Percentiles rank a stretch among this genome's conserved stretches.
phyloP scores from a whole-genome alignment of 2,888 invertebrate species.

The Ariolimax columbianus region DNA sequence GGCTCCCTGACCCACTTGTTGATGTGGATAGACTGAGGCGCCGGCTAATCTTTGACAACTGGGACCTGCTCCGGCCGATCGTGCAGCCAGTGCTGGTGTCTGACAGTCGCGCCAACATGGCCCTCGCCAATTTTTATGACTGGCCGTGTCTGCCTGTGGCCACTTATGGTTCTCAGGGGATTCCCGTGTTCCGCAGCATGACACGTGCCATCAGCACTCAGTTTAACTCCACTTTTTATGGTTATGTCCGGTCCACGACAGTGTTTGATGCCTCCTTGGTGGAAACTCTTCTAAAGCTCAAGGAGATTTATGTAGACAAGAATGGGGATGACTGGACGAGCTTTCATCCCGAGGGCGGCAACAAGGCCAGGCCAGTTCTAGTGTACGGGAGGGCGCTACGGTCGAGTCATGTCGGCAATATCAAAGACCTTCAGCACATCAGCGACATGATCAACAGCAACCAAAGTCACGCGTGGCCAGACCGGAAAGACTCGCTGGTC shows the following conservation, averaged over 20 bases:
- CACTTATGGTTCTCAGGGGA: neutral
- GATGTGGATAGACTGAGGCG: conserved; percentile 14
- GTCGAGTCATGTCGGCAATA: neutral
- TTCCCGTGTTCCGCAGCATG: conserved; percentile 41
- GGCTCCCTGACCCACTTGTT: conserved; percentile 34
- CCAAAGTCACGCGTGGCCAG: neutral
- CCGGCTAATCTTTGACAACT: conserved; percentile 24
- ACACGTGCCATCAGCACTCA: neutral
- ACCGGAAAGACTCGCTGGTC: conserved; percentile 3
- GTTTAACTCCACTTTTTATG: conserved; percentile 47
- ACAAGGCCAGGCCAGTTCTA: neutral
- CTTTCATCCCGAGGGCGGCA: no score
- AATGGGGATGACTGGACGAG: neutral
- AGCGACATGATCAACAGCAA: neutral
- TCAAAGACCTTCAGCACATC: neutral
- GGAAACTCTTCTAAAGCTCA: conserved; percentile 29
- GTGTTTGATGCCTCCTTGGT: conserved; percentile 38
- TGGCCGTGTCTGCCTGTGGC: conserved; percentile 42
- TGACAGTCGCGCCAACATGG: conserved; percentile 27
- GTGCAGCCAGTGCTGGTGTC: conserved; percentile 39
- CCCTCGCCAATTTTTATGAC: conserved; percentile 23
- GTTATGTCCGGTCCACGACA: conserved; percentile 31
- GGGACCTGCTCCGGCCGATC: conserved; percentile 32
- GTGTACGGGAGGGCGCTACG: conserved; percentile 26
- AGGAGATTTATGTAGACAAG: conserved; percentile 13